Conservation (phyloP, 2,888 invertebrate species). For the Hemistola chrysoprasaria region DNA sequence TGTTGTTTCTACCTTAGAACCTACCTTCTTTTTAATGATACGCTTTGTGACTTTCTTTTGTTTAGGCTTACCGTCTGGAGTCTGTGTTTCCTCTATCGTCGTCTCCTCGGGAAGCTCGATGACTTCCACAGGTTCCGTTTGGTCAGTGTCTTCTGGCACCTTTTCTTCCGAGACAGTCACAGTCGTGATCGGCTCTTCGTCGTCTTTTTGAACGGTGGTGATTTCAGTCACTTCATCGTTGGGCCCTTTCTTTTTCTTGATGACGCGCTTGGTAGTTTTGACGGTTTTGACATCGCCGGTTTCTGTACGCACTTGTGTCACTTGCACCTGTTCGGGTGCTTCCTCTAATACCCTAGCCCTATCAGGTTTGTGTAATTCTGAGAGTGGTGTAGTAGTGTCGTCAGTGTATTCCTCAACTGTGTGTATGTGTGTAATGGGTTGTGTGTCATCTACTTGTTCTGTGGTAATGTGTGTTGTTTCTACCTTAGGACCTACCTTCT, state of each 20-base stretch:
- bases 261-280: slow-evolving; percentile 43
- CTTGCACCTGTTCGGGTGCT: slow-evolving; percentile 31
- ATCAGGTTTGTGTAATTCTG: slow-evolving; percentile 22
- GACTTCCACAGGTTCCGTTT: slow-evolving; percentile 57
- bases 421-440: slow-evolving; percentile 43
- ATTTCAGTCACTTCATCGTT: slow-evolving; percentile 54
- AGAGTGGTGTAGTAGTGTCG: slow-evolving; percentile 31
- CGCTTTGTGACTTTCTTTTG: slow-evolving; percentile 38
- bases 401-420: slow-evolving; percentile 43
- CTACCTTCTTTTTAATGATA: slow-evolving; percentile 59
- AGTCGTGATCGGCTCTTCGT: slow-evolving; percentile 33
- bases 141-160: slow-evolving; percentile 44
- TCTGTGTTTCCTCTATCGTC: slow-evolving; percentile 26
- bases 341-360: slow-evolving; percentile 41
- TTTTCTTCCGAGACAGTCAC: slow-evolving; percentile 34
- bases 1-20: slow-evolving; percentile 49
- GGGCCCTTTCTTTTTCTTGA: slow-evolving; percentile 46
- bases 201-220: slow-evolving; percentile 46
- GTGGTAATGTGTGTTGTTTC: slow-evolving; percentile 43
- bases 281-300: slow-evolving; percentile 30
- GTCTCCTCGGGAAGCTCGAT: slow-evolving; percentile 43
- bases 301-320: slow-evolving; percentile 33
- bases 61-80: slow-evolving; percentile 24
- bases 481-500: slow-evolving; percentile 49
- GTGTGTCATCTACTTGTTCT: slow-evolving; percentile 41